Conservation (phyloP, 1,140 invertebrate species). For the Fopius arisanus region DNA sequence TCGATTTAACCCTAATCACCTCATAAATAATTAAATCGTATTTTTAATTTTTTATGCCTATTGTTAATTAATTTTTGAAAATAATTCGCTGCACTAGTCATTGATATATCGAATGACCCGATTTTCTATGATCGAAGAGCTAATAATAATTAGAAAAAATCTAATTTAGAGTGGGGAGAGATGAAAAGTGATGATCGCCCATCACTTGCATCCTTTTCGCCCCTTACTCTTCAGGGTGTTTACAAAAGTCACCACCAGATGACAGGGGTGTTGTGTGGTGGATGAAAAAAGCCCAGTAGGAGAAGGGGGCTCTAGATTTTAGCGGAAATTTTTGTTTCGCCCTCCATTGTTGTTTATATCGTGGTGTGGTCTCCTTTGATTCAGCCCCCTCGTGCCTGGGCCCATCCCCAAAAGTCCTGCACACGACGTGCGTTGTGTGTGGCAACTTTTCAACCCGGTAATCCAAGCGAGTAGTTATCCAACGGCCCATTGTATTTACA, state of each 20-base stretch:
- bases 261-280: conserved; percentile 49
- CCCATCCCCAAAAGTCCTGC: conserved; percentile 5
- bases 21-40: no score
- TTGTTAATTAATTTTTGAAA: background rate
- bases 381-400: conserved; percentile 30
- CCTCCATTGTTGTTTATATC: conserved; percentile 50
- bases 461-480: conserved; percentile 33
- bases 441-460: conserved; percentile 39
- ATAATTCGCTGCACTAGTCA: no score
- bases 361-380: conserved; percentile 12
- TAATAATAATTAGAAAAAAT: background rate
- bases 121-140: no score
- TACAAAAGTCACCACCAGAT: conserved; percentile 64
- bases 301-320: conserved; percentile 3
- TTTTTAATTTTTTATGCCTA: no score
- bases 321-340: conserved; percentile 26
- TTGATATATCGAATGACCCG: no score
- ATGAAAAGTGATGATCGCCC: background rate
- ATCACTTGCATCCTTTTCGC: conserved; percentile 16
- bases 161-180: background rate
- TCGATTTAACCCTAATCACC: no score
- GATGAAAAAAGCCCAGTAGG: conserved; percentile 31
- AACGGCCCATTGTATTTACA: conserved; percentile 22
- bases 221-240: conserved; percentile 42
- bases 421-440: conserved; percentile 31